These are phyloP conservation scores for Sebastes steindachneri DNA, from an alignment of 2,797 vertebrate genomes.

Conservation along the genomic window DNA sequence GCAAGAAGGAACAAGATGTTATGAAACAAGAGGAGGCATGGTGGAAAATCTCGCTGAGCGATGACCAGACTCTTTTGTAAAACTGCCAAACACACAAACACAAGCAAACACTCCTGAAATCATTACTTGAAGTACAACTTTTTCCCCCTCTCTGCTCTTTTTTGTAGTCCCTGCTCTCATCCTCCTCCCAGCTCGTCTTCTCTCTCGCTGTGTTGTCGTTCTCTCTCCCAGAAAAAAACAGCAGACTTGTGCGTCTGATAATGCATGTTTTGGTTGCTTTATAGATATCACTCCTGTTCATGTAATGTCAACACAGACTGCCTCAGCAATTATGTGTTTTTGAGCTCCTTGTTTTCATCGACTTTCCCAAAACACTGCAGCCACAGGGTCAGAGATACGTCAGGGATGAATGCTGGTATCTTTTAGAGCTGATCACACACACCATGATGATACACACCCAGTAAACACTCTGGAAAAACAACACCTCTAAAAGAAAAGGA, in stretches of 20 bases:
- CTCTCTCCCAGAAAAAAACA: conserved; percentile 14
- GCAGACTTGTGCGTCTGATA: conserved; percentile 30
- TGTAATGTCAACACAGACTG: conserved; percentile 10
- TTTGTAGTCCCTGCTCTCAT: not conserved
- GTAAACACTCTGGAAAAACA: conserved; percentile 29
- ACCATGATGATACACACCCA: conserved; percentile 8
- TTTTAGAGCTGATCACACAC: conserved; percentile 32
- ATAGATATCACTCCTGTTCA: conserved; percentile 7
- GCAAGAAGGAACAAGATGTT: not conserved
- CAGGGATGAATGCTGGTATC: conserved; percentile 31
- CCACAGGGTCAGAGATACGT: conserved; percentile 31
- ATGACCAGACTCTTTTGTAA: not conserved
- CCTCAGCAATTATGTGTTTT: conserved; percentile 28
- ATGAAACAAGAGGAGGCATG: not conserved
- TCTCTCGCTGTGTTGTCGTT: not conserved
- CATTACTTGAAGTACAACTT: not conserved
- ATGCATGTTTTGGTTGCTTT: conserved; percentile 5
- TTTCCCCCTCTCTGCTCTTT: conserved; percentile 6
- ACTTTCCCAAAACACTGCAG: conserved; percentile 41
- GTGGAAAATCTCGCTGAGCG: not conserved
- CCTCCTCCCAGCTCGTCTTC: not conserved
- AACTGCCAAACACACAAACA: not conserved
- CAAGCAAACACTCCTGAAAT: not conserved
- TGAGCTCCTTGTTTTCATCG: conserved; percentile 32
- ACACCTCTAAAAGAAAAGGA: conserved; percentile 28